Evolutionary conservation across 2,113 vertebrate genomes (phyloP), one percentile per base, ranked within the genome.

Genomic region (Rhea pennata): DNA sequence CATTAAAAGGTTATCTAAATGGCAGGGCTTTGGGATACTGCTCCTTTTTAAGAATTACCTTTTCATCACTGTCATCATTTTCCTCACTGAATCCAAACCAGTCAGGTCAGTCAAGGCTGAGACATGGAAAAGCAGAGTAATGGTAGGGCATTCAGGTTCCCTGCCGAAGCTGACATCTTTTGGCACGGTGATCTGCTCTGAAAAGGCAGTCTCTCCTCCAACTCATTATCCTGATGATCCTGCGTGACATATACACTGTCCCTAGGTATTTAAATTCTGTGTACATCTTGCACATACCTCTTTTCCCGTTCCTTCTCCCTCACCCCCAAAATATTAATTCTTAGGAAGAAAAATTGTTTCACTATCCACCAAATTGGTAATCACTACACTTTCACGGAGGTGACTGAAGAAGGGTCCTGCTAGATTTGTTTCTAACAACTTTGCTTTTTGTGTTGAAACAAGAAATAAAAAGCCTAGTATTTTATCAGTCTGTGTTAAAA

Each of bases 191-290:
- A 59, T 23, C 33, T 27, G 29, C 53, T 83, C 4, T 2, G 48
- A 29, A 48, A 48, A 42, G 58, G 46, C 85, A 69, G n/a, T 42
- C 59, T 80, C 16, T 24, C 42, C 40, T 67, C 42, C 76, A 66
- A 53, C 46, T 15, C 15, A 76, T 5, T 8, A n/a, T 58, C 56
- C 58, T 5, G 5, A 26, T 3, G 36, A 53, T 58, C 65, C 81
- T 4, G 0, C 46, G 4, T 16, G 5, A 31, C 33, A 16, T 9
- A 24, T 0, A 15, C 6, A 3, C 27, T 7, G 33, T 51, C 16
- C 11, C 48, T 5, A 0, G 0, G 8, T 2, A 40, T 22, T 62
- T 20, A 21, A 8, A 75, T 40, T 8, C 50, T 29, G 62, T 71
- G 31, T 1, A 11, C 39, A 64, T 39, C 56, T 33, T 33, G 56